Evolutionary conservation across 2,888 invertebrate species (phyloP).

Genomic region (Catocala sponsa): DNA sequence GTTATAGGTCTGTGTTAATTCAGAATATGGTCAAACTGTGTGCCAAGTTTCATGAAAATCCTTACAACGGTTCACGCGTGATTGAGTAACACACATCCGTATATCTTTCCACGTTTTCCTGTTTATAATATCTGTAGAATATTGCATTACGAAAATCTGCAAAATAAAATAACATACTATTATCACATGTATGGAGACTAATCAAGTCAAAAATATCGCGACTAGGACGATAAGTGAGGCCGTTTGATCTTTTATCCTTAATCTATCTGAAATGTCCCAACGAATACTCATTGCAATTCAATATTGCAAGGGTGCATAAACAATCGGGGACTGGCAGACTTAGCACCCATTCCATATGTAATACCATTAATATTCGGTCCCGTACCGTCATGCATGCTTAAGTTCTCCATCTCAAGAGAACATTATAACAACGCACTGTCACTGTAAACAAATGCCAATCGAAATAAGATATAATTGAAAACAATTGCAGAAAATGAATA

Average conservation of each 20-base stretch:
- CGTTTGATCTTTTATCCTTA: constrained; percentile 10
- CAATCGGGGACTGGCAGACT: constrained; percentile 8
- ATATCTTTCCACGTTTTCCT: no score
- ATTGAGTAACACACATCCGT: no score
- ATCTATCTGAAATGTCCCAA: background rate
- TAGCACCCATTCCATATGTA: constrained; percentile 25
- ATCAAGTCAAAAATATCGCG: background rate
- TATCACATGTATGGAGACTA: background rate
- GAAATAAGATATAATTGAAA: constrained; percentile 2
- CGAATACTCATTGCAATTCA: constrained; percentile 32
- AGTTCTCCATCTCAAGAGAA: constrained; percentile 11
- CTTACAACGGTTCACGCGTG: no score
- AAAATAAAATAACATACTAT: no score
- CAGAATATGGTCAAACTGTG: no score
- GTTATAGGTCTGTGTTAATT: no score
- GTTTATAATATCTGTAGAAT: no score
- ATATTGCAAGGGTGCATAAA: constrained; percentile 27
- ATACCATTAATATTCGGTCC: constrained; percentile 4
- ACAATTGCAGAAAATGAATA: constrained; percentile 19
- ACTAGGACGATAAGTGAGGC: background rate
- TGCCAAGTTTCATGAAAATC: no score
- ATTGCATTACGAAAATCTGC: no score
- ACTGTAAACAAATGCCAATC: constrained; percentile 7
- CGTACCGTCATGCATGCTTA: constrained; percentile 1
- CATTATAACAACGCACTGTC: constrained; percentile 11